phyloP scores from a whole-genome alignment of 1,140 invertebrate species.

The Trichogramma pretiosum region DNA sequence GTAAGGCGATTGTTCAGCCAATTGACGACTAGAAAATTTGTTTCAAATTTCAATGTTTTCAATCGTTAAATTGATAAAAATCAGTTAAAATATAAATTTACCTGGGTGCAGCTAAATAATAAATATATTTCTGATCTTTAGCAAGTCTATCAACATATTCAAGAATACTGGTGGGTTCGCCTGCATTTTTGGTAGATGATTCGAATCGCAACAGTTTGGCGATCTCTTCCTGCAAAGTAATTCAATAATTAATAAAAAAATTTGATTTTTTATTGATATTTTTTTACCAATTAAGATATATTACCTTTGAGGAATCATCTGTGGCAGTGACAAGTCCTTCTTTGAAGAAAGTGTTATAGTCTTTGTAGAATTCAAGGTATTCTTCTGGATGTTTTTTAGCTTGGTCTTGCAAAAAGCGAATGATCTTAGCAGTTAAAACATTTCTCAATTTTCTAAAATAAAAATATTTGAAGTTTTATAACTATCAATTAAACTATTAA shows the following conservation, averaged over 20 bases:
- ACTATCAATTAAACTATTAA: conserved; percentile 8
- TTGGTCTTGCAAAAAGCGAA: conserved; percentile 81
- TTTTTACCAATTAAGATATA: background rate
- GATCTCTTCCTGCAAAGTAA: conserved; percentile 71
- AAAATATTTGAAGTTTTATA: conserved; percentile 15
- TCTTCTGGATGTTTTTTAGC: conserved; percentile 74
- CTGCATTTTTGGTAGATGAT: conserved; percentile 69
- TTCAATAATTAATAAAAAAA: conserved; percentile 13
- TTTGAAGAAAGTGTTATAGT: conserved; percentile 89
- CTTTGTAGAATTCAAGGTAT: conserved; percentile 81
- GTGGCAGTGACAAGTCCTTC: conserved; percentile 84
- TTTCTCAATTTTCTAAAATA: conserved; percentile 69
- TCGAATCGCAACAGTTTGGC: conserved; percentile 86
- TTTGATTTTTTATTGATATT: conserved; percentile 6
- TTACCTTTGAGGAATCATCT: conserved; percentile 73
- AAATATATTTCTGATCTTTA: conserved; percentile 77
- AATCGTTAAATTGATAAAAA: background rate
- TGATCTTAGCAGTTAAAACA: conserved; percentile 74
- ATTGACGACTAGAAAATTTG: conserved; percentile 69
- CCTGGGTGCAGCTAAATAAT: conserved; percentile 89
- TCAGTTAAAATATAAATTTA: conserved; percentile 33
- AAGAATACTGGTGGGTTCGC: conserved; percentile 67
- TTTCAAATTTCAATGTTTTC: background rate
- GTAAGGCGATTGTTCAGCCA: conserved; percentile 91
- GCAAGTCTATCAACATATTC: conserved; percentile 74